Conservation (phyloP, 2,113 vertebrate genomes). For the Rhegmatorhina hoffmannsi region DNA sequence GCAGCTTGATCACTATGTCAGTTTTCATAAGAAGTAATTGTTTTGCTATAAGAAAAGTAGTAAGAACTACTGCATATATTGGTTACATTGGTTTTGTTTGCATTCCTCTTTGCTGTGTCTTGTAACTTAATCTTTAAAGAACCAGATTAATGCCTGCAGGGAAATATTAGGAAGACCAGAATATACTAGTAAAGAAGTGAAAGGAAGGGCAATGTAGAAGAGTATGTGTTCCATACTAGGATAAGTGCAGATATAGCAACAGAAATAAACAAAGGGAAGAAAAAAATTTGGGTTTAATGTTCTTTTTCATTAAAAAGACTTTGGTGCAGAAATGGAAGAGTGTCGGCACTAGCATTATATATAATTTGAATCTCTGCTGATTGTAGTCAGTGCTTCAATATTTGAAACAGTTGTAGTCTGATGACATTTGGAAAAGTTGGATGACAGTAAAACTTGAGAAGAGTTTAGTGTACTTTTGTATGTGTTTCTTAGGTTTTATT, state of each 20-base stretch:
- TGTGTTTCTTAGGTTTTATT: not conserved
- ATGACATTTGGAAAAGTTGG: not conserved
- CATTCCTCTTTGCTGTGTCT: not conserved
- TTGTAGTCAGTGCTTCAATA: not conserved
- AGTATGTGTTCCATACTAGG: not conserved
- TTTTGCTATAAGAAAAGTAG: not conserved
- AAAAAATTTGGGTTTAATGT: not conserved
- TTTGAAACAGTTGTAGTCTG: not conserved
- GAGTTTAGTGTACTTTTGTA: not conserved
- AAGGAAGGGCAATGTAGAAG: not conserved
- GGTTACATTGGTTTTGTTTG: not conserved
- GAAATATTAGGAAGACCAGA: not conserved
- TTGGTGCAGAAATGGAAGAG: not conserved
- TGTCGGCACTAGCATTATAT: not conserved
- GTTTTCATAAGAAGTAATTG: not conserved
- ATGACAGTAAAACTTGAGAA: not conserved
- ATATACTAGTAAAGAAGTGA: not conserved
- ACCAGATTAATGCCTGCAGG: not conserved
- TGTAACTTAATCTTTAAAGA: slow-evolving; percentile 24
- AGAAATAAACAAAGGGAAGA: not conserved
- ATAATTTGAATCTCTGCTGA: not conserved
- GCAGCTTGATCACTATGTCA: not conserved
- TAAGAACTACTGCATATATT: not conserved
- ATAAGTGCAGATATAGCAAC: not conserved
- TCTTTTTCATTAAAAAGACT: not conserved